Conservation (phyloP, 1,140 invertebrate genomes). For the Drosophila elegans region DNA sequence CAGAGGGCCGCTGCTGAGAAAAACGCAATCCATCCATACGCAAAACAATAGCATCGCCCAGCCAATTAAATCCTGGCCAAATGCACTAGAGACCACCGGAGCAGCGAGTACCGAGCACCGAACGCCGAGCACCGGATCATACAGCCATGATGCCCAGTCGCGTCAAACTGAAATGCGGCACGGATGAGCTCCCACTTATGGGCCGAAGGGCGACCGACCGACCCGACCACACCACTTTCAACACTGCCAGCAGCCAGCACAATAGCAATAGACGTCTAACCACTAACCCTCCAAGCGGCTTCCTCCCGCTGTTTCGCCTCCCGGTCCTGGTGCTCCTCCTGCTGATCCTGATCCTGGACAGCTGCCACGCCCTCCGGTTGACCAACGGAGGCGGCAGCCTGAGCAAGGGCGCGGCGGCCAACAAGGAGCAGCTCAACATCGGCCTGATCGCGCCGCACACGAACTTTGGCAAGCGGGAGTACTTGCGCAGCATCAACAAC, state of each 20-base stretch:
- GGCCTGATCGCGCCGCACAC: constrained; percentile 87
- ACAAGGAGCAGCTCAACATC: constrained; percentile 85
- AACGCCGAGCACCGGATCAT: constrained; percentile 1
- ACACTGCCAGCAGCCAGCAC: constrained; percentile 59
- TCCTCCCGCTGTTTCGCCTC: not conserved
- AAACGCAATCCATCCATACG: constrained; percentile 9
- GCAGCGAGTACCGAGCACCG: not conserved
- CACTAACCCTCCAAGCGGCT: constrained; percentile 6
- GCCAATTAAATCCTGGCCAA: too few relatives aligned
- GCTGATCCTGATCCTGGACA: constrained; percentile 30
- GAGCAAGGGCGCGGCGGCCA: constrained; percentile 61
- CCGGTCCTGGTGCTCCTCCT: constrained; percentile 38
- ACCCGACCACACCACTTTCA: constrained; percentile 11
- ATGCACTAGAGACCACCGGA: constrained; percentile 8
- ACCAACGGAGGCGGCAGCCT: constrained; percentile 71
- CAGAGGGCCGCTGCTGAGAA: constrained; percentile 3
- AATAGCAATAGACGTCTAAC: constrained; percentile 15
- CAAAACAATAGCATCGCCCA: constrained; percentile 1
- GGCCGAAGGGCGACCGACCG: not conserved
- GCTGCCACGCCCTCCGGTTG: constrained; percentile 58
- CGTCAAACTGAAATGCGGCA: constrained; percentile 68
- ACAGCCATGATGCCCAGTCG: constrained; percentile 37
- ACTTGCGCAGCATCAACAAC: constrained; percentile 88
- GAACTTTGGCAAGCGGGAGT: constrained; percentile 87
- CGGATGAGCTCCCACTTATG: not conserved